Evolutionary conservation across 1,140 invertebrate species (phyloP), one percentile per base, ranked within the genome.

Genomic region (Intoshia linei): DNA sequence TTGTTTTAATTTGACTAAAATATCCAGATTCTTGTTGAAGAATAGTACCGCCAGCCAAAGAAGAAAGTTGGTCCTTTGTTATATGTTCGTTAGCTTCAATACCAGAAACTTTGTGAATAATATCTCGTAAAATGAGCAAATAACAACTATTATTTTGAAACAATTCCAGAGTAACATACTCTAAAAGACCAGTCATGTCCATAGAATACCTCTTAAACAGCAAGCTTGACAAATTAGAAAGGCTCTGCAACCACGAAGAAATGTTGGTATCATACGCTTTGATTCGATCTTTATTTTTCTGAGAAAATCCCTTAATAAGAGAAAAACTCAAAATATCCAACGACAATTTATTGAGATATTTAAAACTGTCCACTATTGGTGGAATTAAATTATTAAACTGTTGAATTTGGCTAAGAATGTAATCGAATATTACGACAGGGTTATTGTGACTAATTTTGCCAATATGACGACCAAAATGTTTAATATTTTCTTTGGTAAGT

Each of bases 91-190:
- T 70, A 4, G 81, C 72, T 62, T 95, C 87, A 41, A 95, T 79
- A 2, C 87, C 87, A 11, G 81, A 74, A 83, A 98, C 93, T 65
- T 92, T 95, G 59, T 90, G 78, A 37, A 98, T 74, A 44, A 98
- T 76, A 62, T 98, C 90, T 57, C 90, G 79, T 30, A 98, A 57
- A 45, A 98, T 72, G 18, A 95, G 60, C 41, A 98, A 61, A 63
- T 92, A 81, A 55, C 83, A 67, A 59, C 77, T 77, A 54, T 37
- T 65, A 63, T 47, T 32, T 32, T 23, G 34, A 6, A 15, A 35
- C 15, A n/a, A 21, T 11, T 18, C 13, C 3, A 18, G 20, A 11
- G 76, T 75, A 14, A 95, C 75, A 60, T 87, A 95, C 52, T 93
- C 81, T 45, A 95, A 58, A 32, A 95, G 59, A 13, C 83, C 83